Base-by-base conservation (phyloP, 1,140 invertebrate genomes). In the Tetragnatha versicolor region DNA sequence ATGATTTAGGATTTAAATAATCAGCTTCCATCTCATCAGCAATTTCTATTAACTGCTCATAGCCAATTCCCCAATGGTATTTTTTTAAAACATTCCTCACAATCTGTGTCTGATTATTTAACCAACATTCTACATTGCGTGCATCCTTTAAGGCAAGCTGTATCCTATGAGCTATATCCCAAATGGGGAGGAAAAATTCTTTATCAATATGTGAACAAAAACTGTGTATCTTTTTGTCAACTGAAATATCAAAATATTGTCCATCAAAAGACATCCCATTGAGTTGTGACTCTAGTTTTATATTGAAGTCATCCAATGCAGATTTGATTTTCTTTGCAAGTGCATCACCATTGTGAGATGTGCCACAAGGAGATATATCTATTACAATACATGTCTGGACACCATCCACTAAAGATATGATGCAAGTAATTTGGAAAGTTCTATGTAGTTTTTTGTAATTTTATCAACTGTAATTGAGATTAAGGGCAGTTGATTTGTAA, bases 191-290 rank as follows among this genome's bases (percentile, higher is more conserved):
- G 55, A 60, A 60, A 60, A 60, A 60, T 60, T 33, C 55, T 27
- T 60, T 20, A 60, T 60, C 55, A 60, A 60, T 60, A 33, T 60
- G 22, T 60, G 55, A 60, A 60, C 55, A 60, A 60, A 60, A 60
- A 27, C 55, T 60, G 22, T 53, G 49, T 53, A 60, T 20, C 31
- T 60, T 60, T 60, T 60, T 60, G 29, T 60, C 55, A 27, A 60
- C 39, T 45, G 39, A 45, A 45, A 45, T 9, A 45, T 45, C 39
- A 45, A 45, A 45, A 45, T 45, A 45, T 60, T 60, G 55, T 60
- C 55, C 55, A 60, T 60, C 55, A 60, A 60, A 60, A 60, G 55
- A 33, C 29, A 60, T 60, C 29, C 55, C 55, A 60, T 60, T 60
- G 12, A 60, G 55, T 60, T 60, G 39, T 45, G 39, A 45, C 9